These are phyloP conservation scores for Thryonomys swinderianus DNA, from an alignment of 2,113 vertebrate species.

Conservation along the genomic window DNA sequence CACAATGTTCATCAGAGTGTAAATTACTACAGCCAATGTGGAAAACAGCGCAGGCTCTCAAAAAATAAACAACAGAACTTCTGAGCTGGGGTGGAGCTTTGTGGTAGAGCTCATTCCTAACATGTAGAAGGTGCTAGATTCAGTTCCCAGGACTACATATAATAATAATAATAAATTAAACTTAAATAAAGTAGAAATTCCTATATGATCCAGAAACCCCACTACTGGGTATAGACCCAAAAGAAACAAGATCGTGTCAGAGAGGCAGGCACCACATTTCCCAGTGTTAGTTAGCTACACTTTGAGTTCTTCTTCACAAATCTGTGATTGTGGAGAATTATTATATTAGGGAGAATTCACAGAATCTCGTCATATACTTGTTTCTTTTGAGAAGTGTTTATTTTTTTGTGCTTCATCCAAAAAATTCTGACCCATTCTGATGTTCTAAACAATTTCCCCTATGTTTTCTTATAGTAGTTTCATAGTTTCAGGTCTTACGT, in stretches of 20 bases:
- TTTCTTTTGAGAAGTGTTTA: background rate
- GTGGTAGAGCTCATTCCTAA: background rate
- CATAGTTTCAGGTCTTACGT: background rate
- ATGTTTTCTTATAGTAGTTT: background rate
- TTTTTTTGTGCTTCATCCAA: background rate
- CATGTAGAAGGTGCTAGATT: background rate
- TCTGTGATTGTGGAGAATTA: no score
- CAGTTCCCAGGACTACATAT: background rate
- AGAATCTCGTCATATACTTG: background rate
- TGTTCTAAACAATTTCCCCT: background rate
- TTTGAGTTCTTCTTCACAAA: background rate
- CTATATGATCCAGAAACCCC: background rate
- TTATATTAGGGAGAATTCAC: background rate
- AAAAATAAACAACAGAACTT: background rate
- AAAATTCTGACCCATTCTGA: background rate
- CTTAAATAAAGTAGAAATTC: background rate
- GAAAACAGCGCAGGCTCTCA: background rate
- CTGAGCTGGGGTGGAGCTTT: background rate
- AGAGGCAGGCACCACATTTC: background rate
- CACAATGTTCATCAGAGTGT: background rate
- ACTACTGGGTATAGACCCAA: background rate
- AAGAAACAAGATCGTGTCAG: background rate
- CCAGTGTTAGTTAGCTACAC: background rate
- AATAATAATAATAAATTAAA: background rate
- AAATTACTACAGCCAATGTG: background rate